phyloP scores from a whole-genome alignment of 1,140 invertebrate genomes.

The Plectus sambesii region DNA sequence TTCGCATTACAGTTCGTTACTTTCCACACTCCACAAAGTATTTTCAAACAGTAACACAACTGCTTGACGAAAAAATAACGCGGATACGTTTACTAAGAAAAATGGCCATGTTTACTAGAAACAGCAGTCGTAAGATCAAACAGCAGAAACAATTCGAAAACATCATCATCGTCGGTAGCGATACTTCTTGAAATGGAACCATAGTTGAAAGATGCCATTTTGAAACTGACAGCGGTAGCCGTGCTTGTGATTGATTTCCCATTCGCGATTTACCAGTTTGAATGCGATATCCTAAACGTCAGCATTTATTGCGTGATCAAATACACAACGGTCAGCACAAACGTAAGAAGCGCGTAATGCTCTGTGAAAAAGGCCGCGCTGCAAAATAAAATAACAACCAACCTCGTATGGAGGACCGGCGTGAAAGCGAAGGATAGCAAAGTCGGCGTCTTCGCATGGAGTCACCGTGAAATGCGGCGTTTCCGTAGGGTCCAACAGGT shows the following conservation, averaged over 20 bases:
- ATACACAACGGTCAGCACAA: neutral
- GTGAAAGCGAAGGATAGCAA: slow-evolving; percentile 82
- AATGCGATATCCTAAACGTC: slow-evolving; percentile 76
- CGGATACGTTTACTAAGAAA: no score
- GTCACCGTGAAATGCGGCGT: slow-evolving; percentile 81
- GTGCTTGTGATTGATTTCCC: slow-evolving; percentile 96
- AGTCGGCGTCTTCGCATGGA: slow-evolving; percentile 56
- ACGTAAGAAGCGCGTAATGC: no score
- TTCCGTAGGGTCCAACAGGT: slow-evolving; percentile 84
- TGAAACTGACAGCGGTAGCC: slow-evolving; percentile 97
- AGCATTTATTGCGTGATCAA: neutral
- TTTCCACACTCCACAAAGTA: no score
- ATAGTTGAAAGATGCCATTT: slow-evolving; percentile 97
- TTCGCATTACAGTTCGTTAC: no score
- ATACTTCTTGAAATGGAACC: slow-evolving; percentile 98
- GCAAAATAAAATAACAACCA: slow-evolving; percentile 20
- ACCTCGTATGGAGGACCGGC: slow-evolving; percentile 92
- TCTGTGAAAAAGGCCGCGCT: no score
- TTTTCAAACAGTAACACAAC: no score
- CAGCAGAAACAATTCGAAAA: no score
- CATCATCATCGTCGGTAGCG: slow-evolving; percentile 84
- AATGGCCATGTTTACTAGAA: no score
- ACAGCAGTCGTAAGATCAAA: no score
- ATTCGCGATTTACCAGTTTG: slow-evolving; percentile 96
- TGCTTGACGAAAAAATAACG: no score